Base-by-base conservation (phyloP, 2,888 invertebrate species). In the Stenodera caucasica region DNA sequence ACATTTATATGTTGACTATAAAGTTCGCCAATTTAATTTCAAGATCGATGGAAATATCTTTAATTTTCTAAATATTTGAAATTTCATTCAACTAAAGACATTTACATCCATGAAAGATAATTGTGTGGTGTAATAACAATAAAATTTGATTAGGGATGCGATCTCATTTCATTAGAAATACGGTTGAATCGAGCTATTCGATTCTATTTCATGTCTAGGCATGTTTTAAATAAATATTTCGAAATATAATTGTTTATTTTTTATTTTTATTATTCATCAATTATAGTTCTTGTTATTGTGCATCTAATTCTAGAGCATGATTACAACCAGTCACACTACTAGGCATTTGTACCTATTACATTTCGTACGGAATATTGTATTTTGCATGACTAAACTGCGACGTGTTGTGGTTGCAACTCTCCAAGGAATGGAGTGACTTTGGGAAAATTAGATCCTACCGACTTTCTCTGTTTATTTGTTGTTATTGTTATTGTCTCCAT, bases 301-400 rank as follows among this genome's bases (percentile, higher is more conserved):
- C 67, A 72, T 72, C 71, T 69, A 66, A 71, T 70, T 65, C 70
- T 60, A 61, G 67, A 65, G 65, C 67, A 67, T 66, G 69, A 72
- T 71, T 70, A 71, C 66, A 66, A 69, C n/a, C n/a, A 69, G 67
- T 69, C 68, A 70, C 71, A 72, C 69, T 70, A 70, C n/a, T n/a
- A n/a, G n/a, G n/a, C n/a, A n/a, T n/a, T n/a, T n/a, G n/a, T n/a
- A n/a, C n/a, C n/a, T n/a, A n/a, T 69, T 74, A 67, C 68, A 66
- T 68, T 67, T 68, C 68, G 68, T 69, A 69, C 68, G 66, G 72
- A 72, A 72, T 73, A 73, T 72, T 73, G 71, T 73, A 74, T 72
- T 72, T 65, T 73, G 72, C 73, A 73, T 73, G 72, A 72, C 71
- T 72, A 73, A 71, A 72, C 72, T 71, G 72, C 70, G 72, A 72